Evolutionary conservation across 2,797 vertebrate species (phyloP).

Genomic region (Fratercula arctica): DNA sequence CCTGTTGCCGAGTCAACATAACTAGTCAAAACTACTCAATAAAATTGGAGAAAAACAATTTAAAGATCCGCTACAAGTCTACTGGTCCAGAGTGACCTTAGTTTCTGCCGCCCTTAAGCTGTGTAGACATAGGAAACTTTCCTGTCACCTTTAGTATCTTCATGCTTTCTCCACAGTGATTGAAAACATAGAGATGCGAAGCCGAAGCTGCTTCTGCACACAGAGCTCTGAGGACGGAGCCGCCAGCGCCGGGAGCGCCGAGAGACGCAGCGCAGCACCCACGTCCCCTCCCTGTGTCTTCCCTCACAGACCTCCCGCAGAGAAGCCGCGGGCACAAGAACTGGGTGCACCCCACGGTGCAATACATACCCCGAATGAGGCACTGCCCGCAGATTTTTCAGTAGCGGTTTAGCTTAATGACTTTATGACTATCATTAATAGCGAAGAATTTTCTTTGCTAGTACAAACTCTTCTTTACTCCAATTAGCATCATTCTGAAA

Average conservation of each 20-base stretch:
- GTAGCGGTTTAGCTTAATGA: not conserved
- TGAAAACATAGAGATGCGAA: not conserved
- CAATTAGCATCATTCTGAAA: not conserved
- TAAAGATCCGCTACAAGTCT: not conserved
- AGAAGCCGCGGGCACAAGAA: not conserved
- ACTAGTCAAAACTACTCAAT: not conserved
- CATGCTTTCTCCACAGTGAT: not conserved
- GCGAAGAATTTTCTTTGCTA: not conserved
- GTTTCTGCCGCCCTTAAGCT: not conserved
- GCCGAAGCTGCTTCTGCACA: not conserved
- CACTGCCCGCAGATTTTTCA: too few relatives aligned
- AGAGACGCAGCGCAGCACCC: not conserved
- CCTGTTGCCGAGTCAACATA: not conserved
- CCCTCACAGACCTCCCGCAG: not conserved
- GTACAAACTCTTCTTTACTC: not conserved
- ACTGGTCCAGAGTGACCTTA: not conserved
- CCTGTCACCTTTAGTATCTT: not conserved
- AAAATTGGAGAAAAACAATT: not conserved
- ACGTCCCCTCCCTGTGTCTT: fast-evolving
- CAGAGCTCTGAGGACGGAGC: not conserved
- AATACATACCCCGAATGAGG: too few relatives aligned
- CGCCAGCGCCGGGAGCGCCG: fast-evolving
- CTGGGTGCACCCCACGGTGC: too few relatives aligned
- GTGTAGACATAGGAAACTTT: not conserved
- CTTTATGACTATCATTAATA: not conserved